Base-by-base conservation (phyloP, 2,113 vertebrate species). In the Eubucco bourcierii region DNA sequence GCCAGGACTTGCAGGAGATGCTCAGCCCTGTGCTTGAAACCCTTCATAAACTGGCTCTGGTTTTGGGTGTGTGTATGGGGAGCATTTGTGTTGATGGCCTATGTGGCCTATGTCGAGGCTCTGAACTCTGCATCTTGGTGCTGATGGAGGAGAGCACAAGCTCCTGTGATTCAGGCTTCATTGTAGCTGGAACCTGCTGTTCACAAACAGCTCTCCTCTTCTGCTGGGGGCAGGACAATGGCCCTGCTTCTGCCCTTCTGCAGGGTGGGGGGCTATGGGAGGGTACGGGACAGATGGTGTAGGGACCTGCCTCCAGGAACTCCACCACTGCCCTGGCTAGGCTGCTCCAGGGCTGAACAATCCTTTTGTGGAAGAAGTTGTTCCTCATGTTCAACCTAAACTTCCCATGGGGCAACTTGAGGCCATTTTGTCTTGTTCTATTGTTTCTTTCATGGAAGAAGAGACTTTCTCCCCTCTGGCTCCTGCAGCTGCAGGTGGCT, bases 91-190 rank as follows among this genome's bases (percentile, higher is more conserved):
- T 31, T 5, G 41, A 5, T 31, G 65, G 50, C 39, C n/a, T 24
- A 2, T 12, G 1, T 1, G 29, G 47, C 11, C 2, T 52, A 1
- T 17, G 17, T 7, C 8, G 41, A 50, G 50, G 29, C 29, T 31
- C 15, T 11, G 25, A 41, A 8, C 67, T 39, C 3, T 1, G 50
- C 47, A 10, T 41, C 58, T 28, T 0, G 2, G 23, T 64, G 74
- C 58, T 1, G 2, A 8, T 3, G 27, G 65, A 55, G 56, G 4
- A 3, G 29, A 33, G 39, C 60, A 66, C 61, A 23, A 0, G 7
- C 52, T 47, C 52, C n/a, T 9, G 47, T 16, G 21, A 23, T 21
- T 50, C 47, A 50, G 47, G 21, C 21, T 12, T 23, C 47, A 24
- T 50, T 50, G 47, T 50, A 23, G 47, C 37, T 27, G 66, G 58